Conservation (phyloP, 2,113 vertebrate genomes). For the Callionymus lyra region DNA sequence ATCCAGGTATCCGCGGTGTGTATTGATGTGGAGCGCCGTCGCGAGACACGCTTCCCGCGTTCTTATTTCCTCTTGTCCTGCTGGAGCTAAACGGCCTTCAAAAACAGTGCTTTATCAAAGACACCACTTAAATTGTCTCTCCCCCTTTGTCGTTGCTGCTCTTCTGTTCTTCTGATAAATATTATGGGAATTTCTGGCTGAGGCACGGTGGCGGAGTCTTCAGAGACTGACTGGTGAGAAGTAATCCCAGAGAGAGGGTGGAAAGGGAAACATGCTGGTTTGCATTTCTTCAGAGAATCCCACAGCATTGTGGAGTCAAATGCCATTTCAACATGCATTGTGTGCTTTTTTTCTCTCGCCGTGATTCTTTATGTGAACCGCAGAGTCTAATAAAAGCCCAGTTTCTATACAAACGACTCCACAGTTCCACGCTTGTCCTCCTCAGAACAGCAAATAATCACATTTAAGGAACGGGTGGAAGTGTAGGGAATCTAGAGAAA, state of each 20-base stretch:
- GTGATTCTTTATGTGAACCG: slow-evolving; percentile 44
- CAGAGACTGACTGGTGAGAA: slow-evolving; percentile 59
- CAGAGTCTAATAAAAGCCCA: slow-evolving; percentile 49
- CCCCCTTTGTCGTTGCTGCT: slow-evolving; percentile 29
- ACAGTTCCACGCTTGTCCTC: slow-evolving; percentile 42
- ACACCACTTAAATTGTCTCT: slow-evolving; percentile 56
- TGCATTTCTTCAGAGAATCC: slow-evolving; percentile 50
- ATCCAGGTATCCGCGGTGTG: slow-evolving; percentile 56
- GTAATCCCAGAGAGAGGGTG: slow-evolving; percentile 56
- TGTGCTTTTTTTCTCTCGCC: slow-evolving; percentile 45
- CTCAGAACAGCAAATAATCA: slow-evolving; percentile 35
- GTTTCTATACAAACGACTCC: slow-evolving; percentile 52
- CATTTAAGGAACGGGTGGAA: slow-evolving; percentile 6
- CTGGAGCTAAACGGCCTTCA: slow-evolving; percentile 62
- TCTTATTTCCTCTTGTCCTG: slow-evolving; percentile 57
- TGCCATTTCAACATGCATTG: slow-evolving; percentile 44
- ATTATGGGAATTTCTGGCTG: slow-evolving; percentile 52
- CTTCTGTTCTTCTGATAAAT: slow-evolving; percentile 59
- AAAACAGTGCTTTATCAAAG: slow-evolving; percentile 64
- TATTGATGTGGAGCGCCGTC: slow-evolving; percentile 61
- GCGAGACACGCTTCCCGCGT: slow-evolving; percentile 52
- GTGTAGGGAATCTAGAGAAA: no score
- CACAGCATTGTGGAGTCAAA: slow-evolving; percentile 40
- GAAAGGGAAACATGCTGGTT: slow-evolving; percentile 51
- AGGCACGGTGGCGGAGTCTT: slow-evolving; percentile 38